Base-by-base conservation (phyloP, 1,140 invertebrate genomes). In the Phthorimaea operculella region DNA sequence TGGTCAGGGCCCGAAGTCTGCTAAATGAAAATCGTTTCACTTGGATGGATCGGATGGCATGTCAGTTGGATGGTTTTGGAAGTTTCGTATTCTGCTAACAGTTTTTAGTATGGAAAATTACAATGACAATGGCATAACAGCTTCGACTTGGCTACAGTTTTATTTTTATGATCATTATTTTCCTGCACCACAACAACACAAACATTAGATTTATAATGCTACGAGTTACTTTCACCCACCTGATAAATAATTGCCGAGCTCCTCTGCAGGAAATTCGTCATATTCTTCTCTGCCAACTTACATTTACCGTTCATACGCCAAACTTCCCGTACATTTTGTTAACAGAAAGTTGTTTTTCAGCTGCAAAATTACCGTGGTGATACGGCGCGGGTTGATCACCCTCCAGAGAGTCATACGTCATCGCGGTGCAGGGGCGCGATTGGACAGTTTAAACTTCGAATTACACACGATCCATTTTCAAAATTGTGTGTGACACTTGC, bases 381-480 rank as follows among this genome's bases (percentile, higher is more conserved):
- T 14, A 15, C 18, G 21, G 16, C 34, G 28, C n/a, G 48, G 57
- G 66, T 66, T 68, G 72, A 79, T 79, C 67, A 75, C 70, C 57
- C 76, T 68, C 74, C 36, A 16, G 74, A 67, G 76, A 59, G 51
- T 68, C 55, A 76, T 79, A 74, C 63, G 67, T 79, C 76, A 79
- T 79, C 59, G 49, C 48, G 53, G 58, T 34, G 39, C 58, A 57
- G 66, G 66, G 60, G 63, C 62, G 50, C 52, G 52, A 58, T 62
- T 58, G 66, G 69, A 75, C 68, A 76, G 69, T 79, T 76, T 70
- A 76, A 76, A 78, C 75, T 78, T 76, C 57, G 70, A 68, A 73
- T 64, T 58, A 62, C 61, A 64, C 63, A 60, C 61, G 48, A 70
- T 73, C 68, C 66, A 76, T 74, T 76, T 70, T 63, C 44, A 55